Base-by-base conservation (phyloP, 2,113 vertebrate genomes). In the Saccopteryx leptura region DNA sequence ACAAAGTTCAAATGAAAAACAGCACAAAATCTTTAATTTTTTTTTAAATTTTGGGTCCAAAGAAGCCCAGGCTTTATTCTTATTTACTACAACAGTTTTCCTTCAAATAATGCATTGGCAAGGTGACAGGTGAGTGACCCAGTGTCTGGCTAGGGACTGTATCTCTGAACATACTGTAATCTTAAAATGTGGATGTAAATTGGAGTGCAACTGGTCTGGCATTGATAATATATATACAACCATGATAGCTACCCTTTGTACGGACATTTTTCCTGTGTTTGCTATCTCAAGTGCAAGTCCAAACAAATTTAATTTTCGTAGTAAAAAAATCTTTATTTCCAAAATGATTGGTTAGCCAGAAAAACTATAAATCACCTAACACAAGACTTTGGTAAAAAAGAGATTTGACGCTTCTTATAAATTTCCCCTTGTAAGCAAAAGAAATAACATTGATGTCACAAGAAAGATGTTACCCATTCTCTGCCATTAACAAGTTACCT, bases 301-400 rank as follows among this genome's bases (percentile, higher is more conserved):
- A 97, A 93, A 95, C 80, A 76, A 1, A 93, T 91, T 91, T n/a
- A 9, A 56, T 85, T 96, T 95, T 96, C 91, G 54, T 89, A 96
- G 93, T 97, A 95, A 97, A 96, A 39, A 97, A 96, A 69, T 95
- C 68, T 96, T 96, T 97, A 97, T 96, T 98, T 95, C 74, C 95
- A 97, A 96, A 97, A 96, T 61, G 88, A 84, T 85, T 90, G 54
- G 75, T 96, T 96, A 95, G 92, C 69, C 89, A 90, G 66, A 90
- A 93, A 93, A 88, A 88, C 83, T 91, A 87, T 78, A 96, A 91
- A 69, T 74, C 46, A 76, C 90, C 94, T 97, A 95, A 93, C 66
- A 85, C 18, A 90, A 92, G 96, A 94, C 69, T 97, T 97, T 96
- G 86, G 93, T 96, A 96, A 97, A 93, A 97, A 95, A 90, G 66